Conservation (phyloP, 2,797 vertebrate species). For the Carcharodon carcharias region DNA sequence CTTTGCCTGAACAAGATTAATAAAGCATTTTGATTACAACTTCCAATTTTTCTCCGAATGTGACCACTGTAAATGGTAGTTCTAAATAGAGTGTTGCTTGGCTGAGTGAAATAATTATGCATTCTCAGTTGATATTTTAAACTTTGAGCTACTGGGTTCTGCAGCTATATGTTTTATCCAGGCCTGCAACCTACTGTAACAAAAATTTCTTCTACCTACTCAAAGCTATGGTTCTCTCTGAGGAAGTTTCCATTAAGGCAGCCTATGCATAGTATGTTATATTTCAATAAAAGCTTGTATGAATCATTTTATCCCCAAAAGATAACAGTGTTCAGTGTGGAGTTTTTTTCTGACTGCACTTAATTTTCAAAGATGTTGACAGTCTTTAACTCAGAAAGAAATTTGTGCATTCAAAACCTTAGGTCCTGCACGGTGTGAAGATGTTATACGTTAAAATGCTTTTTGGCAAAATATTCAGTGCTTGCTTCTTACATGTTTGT, state of each 20-base stretch:
- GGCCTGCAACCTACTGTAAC: background rate
- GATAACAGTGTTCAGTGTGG: background rate
- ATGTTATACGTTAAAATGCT: background rate
- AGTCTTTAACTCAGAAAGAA: background rate
- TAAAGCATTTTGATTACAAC: background rate
- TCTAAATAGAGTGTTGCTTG: background rate
- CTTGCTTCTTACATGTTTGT: background rate
- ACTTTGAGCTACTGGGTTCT: background rate
- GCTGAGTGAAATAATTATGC: background rate
- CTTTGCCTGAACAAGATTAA: background rate
- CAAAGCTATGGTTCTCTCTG: background rate
- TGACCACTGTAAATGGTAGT: background rate
- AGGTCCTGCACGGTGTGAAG: background rate
- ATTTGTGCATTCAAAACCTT: background rate
- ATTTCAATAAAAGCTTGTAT: background rate
- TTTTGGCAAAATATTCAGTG: background rate
- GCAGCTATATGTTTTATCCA: background rate
- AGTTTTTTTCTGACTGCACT: background rate
- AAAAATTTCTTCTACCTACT: background rate
- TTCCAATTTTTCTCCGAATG: background rate
- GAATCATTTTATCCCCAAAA: background rate
- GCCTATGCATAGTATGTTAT: background rate
- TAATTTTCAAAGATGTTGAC: background rate
- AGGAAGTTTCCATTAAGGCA: background rate
- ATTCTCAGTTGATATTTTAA: conserved; percentile 18